Evolutionary conservation across 1,140 invertebrate genomes (phyloP).

Genomic region (Polypedilum pembai): DNA sequence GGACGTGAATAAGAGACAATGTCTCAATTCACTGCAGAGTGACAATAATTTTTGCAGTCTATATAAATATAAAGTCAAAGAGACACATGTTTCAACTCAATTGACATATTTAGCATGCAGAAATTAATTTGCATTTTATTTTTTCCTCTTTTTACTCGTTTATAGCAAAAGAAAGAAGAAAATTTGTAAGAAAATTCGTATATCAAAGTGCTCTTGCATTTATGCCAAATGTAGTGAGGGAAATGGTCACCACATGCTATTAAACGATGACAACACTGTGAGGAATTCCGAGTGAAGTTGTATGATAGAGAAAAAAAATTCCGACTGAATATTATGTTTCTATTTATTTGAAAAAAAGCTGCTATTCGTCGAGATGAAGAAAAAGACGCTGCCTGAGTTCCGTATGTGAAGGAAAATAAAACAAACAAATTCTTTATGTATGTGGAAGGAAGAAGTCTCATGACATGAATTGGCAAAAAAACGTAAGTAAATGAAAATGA

Average conservation of each 20-base stretch:
- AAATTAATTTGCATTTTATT: conserved; percentile 29
- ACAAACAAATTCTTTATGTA: neutral
- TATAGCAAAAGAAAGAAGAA: neutral
- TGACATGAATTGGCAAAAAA: neutral
- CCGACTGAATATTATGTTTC: conserved; percentile 12
- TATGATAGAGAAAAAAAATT: neutral
- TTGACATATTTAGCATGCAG: neutral
- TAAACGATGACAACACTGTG: neutral
- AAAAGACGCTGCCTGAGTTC: neutral
- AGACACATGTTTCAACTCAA: neutral
- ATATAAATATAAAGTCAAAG: neutral
- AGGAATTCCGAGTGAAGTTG: too few relatives aligned
- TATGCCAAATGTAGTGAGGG: neutral
- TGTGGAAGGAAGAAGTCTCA: neutral
- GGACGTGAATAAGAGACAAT: neutral
- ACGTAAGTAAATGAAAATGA: neutral
- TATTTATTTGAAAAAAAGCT: neutral
- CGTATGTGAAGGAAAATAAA: neutral
- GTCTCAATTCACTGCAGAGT: neutral
- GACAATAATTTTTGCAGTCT: neutral
- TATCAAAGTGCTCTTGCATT: too few relatives aligned
- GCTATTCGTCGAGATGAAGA: too few relatives aligned
- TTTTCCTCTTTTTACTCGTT: neutral
- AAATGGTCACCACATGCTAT: conserved; percentile 7
- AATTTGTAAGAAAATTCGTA: too few relatives aligned